Evolutionary conservation across 2,888 invertebrate species (phyloP).

Genomic region (Lucinisca nassula): DNA sequence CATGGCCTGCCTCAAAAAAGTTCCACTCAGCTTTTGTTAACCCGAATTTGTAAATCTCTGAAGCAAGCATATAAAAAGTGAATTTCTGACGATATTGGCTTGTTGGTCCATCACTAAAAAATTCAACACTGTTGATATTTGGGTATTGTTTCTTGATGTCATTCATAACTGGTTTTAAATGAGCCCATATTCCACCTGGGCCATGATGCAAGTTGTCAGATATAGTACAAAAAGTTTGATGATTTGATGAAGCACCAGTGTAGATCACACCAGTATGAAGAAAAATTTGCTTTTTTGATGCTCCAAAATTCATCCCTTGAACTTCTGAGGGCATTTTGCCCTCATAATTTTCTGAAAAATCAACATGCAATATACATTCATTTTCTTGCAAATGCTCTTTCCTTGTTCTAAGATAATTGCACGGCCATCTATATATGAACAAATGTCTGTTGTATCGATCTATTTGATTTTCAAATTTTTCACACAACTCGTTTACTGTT

Average conservation of each 20-base stretch:
- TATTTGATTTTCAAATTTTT: constrained; percentile 29
- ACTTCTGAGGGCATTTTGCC: constrained; percentile 39
- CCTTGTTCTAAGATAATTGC: neutral
- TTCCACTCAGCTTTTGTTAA: constrained; percentile 78
- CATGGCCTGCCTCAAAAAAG: constrained; percentile 85
- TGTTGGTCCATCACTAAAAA: constrained; percentile 82
- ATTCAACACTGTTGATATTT: constrained; percentile 40
- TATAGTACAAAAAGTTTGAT: constrained; percentile 79
- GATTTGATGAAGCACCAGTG: neutral
- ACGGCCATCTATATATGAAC: neutral
- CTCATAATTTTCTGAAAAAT: constrained; percentile 55
- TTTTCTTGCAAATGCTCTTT: constrained; percentile 27
- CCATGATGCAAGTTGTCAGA: constrained; percentile 84
- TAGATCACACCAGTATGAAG: constrained; percentile 61
- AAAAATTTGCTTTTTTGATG: constrained; percentile 49
- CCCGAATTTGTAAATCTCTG: constrained; percentile 36
- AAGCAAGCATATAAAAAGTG: constrained; percentile 85
- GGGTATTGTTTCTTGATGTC: constrained; percentile 48
- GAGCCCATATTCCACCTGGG: constrained; percentile 87
- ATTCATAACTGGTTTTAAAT: constrained; percentile 82
- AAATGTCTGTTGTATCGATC: constrained; percentile 11
- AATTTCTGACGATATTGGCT: constrained; percentile 86
- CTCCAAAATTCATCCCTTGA: constrained; percentile 54
- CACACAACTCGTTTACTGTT: constrained; percentile 21
- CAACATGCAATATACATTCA: constrained; percentile 52